phyloP scores from a whole-genome alignment of 2,113 vertebrate species.

The Anhinga rufa region DNA sequence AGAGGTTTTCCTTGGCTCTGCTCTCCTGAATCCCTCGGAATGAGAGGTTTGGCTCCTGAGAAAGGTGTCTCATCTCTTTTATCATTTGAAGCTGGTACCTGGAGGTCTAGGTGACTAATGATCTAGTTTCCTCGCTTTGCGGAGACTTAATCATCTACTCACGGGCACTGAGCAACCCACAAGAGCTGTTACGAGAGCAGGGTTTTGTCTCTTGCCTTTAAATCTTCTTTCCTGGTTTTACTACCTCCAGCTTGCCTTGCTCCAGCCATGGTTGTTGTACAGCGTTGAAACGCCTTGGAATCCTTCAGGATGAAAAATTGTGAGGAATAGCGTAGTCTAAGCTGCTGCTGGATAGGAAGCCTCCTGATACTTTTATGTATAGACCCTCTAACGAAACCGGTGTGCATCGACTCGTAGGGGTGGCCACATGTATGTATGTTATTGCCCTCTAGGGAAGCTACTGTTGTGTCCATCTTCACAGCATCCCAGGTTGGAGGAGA shows the following conservation, averaged over 20 bases:
- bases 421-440: rapidly evolving
- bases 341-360: neutral
- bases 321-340: neutral
- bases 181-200: neutral
- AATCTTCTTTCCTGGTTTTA: neutral
- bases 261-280: rapidly evolving
- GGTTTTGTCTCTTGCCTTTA: neutral
- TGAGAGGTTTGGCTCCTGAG: neutral
- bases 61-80: neutral
- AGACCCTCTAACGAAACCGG: neutral
- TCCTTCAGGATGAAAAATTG: neutral
- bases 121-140: neutral
- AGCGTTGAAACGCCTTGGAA: neutral
- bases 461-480: neutral
- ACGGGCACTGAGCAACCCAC: neutral
- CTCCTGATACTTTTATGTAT: rapidly evolving
- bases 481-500: neutral
- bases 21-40: neutral
- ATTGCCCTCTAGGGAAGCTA: neutral
- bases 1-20: neutral
- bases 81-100: neutral
- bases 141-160: neutral
- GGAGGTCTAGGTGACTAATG: neutral
- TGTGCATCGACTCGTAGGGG: rapidly evolving
- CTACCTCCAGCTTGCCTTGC: neutral